A percentile compares a stretch with the other conserved stretches of the same genome.
Evolutionary conservation across 2,113 vertebrate species (phyloP).

Genomic region (Calidris pygmaea): DNA sequence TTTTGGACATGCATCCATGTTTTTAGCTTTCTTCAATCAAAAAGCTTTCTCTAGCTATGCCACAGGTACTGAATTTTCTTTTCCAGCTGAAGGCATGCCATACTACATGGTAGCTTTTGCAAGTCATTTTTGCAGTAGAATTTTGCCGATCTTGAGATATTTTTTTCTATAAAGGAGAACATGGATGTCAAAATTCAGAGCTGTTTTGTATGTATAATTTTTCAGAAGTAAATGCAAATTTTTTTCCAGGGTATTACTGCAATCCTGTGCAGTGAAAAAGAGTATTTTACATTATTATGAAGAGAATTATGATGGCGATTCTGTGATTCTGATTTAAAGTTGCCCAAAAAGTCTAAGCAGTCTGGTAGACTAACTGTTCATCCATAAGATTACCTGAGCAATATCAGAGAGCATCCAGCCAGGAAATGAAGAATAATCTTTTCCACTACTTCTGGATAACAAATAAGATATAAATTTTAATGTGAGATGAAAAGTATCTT

Average conservation of each 20-base stretch:
- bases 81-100: not conserved
- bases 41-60: not conserved
- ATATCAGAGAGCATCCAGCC: constrained; percentile 37
- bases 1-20: not conserved
- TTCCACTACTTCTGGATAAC: constrained; percentile 54
- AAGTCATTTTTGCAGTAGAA: not conserved
- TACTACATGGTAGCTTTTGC: not conserved
- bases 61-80: not conserved
- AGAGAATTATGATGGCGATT: not conserved
- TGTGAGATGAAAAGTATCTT: constrained; percentile 48
- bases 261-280: not conserved
- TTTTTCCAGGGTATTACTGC: not conserved
- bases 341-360: not conserved
- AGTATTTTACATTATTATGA: not conserved
- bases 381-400: constrained; percentile 38
- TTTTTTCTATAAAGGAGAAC: not conserved
- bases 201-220: not conserved
- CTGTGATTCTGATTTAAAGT: constrained; percentile 21
- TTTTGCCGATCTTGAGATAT: not conserved
- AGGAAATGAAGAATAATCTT: constrained; percentile 67
- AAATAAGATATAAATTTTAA: constrained; percentile 67
- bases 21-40: not conserved
- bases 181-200: not conserved
- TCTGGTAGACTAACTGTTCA: constrained; percentile 25
- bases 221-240: not conserved